These are phyloP conservation scores for Monodelphis domestica DNA, from an alignment of 2,797 vertebrate species.

Conservation along the genomic window DNA sequence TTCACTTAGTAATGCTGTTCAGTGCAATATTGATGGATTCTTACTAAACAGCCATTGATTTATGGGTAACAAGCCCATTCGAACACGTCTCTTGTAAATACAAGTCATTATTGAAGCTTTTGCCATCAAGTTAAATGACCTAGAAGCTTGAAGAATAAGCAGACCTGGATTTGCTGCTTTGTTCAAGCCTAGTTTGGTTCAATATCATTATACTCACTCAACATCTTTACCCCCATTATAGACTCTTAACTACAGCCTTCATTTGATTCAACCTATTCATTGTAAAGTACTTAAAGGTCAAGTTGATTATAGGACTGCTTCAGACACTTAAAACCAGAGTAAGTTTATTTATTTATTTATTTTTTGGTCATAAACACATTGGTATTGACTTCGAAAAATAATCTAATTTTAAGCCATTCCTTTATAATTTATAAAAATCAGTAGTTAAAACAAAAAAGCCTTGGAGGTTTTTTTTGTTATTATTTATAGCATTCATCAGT, in stretches of 20 bases:
- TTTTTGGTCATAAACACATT: neutral
- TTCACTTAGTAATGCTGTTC: neutral
- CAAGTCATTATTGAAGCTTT: neutral
- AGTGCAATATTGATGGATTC: neutral
- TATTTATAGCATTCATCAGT: neutral
- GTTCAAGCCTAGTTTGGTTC: neutral
- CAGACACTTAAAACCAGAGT: constrained; percentile 1
- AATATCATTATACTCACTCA: neutral
- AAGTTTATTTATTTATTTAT: neutral
- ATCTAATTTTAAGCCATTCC: constrained; percentile 20
- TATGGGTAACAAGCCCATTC: neutral
- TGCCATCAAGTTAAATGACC: neutral
- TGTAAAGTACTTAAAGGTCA: neutral
- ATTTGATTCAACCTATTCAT: neutral
- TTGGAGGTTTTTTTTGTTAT: neutral
- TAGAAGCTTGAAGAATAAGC: neutral
- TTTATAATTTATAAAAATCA: constrained; percentile 10
- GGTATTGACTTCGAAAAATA: constrained; percentile 17
- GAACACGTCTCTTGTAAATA: neutral
- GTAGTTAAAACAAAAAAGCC: neutral
- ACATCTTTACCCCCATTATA: neutral
- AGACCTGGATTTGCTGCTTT: rapidly evolving
- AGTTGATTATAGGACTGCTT: neutral
- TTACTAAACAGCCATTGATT: neutral
- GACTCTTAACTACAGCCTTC: neutral